These are phyloP conservation scores for Ceratitis capitata DNA, from an alignment of 1,140 invertebrate genomes.

Conservation along the genomic window DNA sequence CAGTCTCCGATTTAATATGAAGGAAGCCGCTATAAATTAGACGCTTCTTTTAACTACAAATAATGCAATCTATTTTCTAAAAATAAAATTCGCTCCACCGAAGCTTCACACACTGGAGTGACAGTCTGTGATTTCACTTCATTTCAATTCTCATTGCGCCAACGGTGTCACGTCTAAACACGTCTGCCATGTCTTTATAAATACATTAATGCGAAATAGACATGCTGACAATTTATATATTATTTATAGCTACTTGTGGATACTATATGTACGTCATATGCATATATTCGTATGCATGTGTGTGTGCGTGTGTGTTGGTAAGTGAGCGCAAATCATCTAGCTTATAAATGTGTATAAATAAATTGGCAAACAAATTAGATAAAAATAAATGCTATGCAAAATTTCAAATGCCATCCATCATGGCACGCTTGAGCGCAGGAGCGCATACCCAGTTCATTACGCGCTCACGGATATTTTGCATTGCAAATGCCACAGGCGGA, in stretches of 20 bases:
- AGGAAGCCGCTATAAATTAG: too few species aligned
- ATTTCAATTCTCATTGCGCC: not conserved
- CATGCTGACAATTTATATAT: too few species aligned
- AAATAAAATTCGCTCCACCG: not conserved
- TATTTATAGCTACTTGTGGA: too few species aligned
- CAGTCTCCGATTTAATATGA: not conserved
- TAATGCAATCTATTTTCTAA: not conserved
- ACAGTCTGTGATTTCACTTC: too few species aligned
- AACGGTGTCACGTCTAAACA: not conserved
- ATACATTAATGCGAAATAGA: too few species aligned
- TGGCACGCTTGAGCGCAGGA: slow-evolving; percentile 60
- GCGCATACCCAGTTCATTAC: slow-evolving; percentile 62
- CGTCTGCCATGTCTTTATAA: not conserved
- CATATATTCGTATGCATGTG: not conserved
- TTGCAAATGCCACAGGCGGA: not conserved
- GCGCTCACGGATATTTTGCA: slow-evolving; percentile 43
- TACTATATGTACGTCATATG: too few species aligned
- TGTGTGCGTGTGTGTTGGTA: not conserved
- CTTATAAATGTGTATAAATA: slow-evolving; percentile 28
- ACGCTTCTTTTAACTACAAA: too few species aligned
- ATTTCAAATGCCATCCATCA: slow-evolving; percentile 54
- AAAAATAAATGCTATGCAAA: slow-evolving; percentile 37
- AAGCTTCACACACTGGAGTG: too few species aligned
- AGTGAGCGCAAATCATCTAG: too few species aligned
- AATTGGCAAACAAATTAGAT: slow-evolving; percentile 35